phyloP scores from a whole-genome alignment of 2,113 vertebrate genomes.

The Scatophagus argus region DNA sequence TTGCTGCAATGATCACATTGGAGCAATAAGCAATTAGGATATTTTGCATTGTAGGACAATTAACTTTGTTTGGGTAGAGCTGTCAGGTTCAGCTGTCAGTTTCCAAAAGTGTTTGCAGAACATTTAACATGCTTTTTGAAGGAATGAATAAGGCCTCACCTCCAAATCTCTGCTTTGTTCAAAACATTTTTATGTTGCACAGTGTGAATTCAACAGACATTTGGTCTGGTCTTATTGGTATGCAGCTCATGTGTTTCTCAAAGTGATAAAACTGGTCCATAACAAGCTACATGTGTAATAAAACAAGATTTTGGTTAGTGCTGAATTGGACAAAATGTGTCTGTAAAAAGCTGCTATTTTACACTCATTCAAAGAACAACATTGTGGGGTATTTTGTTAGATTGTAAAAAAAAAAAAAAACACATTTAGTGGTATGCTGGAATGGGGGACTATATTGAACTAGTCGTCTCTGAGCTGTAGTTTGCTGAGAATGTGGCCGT shows the following conservation, averaged over 20 bases:
- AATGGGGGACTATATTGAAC: neutral
- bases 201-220: slow-evolving; percentile 12
- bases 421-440: slow-evolving; percentile 13
- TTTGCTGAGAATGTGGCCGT: neutral
- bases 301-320: neutral
- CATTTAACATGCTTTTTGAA: slow-evolving; percentile 25
- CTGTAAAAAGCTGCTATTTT: slow-evolving; percentile 6
- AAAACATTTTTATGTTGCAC: neutral
- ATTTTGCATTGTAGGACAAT: slow-evolving; percentile 28
- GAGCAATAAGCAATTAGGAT: slow-evolving; percentile 46
- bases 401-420: slow-evolving; percentile 32
- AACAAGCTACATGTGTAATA: slow-evolving; percentile 4
- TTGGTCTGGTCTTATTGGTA: neutral
- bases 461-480: neutral
- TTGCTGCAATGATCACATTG: slow-evolving; percentile 58
- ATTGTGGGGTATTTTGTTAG: slow-evolving; percentile 20
- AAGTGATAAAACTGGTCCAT: neutral
- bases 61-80: slow-evolving; percentile 45
- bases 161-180: neutral
- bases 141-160: neutral
- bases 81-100: slow-evolving; percentile 22
- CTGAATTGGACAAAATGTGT: slow-evolving; percentile 1
- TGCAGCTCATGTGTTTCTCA: neutral
- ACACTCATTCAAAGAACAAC: slow-evolving; percentile 13
- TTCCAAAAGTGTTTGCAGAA: slow-evolving; percentile 56